Percentiles rank a stretch among this genome's conserved stretches.
These are phyloP conservation scores for Andricus quercusramuli DNA, from an alignment of 2,888 invertebrate species.

Conservation along the genomic window DNA sequence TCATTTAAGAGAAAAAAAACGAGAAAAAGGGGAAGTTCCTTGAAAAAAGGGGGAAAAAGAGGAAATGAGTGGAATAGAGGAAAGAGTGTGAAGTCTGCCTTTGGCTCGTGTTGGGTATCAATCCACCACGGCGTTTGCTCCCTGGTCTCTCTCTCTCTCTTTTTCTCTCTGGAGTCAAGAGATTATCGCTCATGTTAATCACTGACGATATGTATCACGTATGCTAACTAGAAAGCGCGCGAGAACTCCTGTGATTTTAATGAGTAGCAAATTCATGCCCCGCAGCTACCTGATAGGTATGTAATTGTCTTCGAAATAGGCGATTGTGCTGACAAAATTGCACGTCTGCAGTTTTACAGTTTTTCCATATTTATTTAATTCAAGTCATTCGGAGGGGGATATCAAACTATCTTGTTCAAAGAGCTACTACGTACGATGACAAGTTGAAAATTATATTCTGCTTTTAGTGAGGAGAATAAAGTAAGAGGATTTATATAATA, in stretches of 20 bases:
- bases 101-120: no score
- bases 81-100: no score
- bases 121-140: no score
- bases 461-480: no score
- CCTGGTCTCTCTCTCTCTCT: background rate
- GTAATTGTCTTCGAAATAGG: background rate
- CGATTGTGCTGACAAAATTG: background rate
- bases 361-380: background rate
- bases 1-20: no score
- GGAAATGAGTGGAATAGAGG: no score
- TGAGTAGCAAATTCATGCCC: background rate
- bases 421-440: background rate
- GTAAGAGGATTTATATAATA: no score
- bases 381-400: background rate
- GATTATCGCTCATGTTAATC: background rate
- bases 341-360: background rate
- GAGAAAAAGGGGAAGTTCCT: no score
- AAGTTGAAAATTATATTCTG: no score
- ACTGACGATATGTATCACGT: background rate
- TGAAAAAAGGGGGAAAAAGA: no score
- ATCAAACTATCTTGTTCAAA: background rate
- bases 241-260: background rate
- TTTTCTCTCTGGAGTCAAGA: background rate
- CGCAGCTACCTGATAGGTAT: background rate
- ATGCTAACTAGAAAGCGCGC: background rate